Evolutionary conservation across 2,888 invertebrate genomes (phyloP).

Genomic region (Enchytraeus crypticus): DNA sequence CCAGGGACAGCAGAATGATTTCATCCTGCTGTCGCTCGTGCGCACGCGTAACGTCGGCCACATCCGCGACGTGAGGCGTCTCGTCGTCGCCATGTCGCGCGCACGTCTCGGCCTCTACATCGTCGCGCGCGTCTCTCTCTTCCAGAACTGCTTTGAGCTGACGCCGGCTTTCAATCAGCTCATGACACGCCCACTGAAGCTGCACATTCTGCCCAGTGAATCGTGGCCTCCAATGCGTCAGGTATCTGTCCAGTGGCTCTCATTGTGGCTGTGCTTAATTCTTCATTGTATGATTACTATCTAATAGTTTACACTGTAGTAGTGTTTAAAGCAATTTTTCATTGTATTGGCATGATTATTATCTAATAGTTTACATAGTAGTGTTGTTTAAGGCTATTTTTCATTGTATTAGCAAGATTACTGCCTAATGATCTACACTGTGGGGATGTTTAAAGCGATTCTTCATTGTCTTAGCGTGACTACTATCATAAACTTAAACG

Average conservation of each 20-base stretch:
- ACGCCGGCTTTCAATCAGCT: conserved; percentile 82
- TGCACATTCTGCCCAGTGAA: conserved; percentile 73
- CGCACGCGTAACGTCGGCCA: conserved; percentile 95
- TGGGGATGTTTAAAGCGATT: no score
- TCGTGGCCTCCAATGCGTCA: conserved; percentile 60
- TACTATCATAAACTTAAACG: neutral
- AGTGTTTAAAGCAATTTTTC: no score
- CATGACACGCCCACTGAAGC: conserved; percentile 67
- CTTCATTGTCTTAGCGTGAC: neutral
- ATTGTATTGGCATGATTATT: neutral
- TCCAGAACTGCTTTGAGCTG: conserved; percentile 92
- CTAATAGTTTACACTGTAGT: neutral
- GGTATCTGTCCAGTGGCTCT: conserved; percentile 31
- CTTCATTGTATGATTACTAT: neutral
- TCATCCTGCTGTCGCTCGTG: conserved; percentile 88
- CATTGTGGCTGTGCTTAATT: neutral
- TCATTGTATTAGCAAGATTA: neutral
- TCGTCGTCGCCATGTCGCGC: conserved; percentile 95
- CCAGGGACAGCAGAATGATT: conserved; percentile 99
- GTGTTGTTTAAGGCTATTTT: no score
- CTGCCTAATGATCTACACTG: neutral
- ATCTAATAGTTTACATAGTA: no score
- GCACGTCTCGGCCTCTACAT: conserved; percentile 92
- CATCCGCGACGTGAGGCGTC: conserved; percentile 79
- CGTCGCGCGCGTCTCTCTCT: conserved; percentile 82